Conservation (phyloP, 1,140 invertebrate species). For the Battus philenor region DNA sequence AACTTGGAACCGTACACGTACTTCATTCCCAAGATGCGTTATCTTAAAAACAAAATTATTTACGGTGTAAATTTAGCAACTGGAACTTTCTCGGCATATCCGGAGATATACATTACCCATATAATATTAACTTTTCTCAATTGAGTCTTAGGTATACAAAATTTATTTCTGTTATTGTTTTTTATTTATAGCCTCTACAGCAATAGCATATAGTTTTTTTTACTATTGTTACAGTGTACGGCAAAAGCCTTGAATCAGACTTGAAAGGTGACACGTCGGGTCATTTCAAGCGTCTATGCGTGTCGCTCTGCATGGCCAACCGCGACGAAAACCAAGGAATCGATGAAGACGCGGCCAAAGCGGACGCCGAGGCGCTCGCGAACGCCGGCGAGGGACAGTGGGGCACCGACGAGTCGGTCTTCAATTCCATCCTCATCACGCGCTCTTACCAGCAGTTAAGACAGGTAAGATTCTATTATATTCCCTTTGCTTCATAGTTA, state of each 20-base stretch:
- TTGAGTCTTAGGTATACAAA: too few relatives aligned
- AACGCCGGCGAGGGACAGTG: conserved; percentile 86
- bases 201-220: too few relatives aligned
- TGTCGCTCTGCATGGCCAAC: conserved; percentile 89
- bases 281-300: conserved; percentile 92
- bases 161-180: too few relatives aligned
- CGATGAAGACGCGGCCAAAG: conserved; percentile 80
- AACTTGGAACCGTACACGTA: too few relatives aligned
- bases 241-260: conserved; percentile 89
- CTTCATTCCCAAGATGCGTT: too few relatives aligned
- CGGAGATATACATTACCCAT: too few relatives aligned
- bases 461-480: conserved; percentile 67
- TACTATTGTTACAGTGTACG: conserved; percentile 81
- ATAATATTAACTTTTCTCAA: too few relatives aligned
- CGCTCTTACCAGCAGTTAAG: conserved; percentile 89
- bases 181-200: too few relatives aligned
- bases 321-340: conserved; percentile 87
- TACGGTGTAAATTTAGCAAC: too few relatives aligned
- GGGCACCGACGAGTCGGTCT: conserved; percentile 92
- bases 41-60: too few relatives aligned
- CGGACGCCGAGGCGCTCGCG: conserved; percentile 83
- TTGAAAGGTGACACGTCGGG: conserved; percentile 94
- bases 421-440: conserved; percentile 88
- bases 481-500: too few relatives aligned
- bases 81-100: too few relatives aligned